Conservation (phyloP, 64 coral and sea anemone genomes). For the Pocillopora damicornis region DNA sequence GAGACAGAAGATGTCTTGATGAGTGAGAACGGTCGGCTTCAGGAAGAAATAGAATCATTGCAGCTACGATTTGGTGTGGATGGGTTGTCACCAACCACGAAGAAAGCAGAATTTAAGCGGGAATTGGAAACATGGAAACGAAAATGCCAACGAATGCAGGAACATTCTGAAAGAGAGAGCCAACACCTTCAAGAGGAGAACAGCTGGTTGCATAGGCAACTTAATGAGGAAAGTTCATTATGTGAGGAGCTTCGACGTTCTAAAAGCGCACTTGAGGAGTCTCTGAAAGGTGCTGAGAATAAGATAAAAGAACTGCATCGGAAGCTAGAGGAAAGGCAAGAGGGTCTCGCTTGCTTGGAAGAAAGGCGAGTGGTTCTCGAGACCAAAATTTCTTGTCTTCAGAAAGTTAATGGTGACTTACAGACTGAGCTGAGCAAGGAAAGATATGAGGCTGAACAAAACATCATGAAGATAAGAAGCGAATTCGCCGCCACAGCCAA, state of each 20-base stretch:
- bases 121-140: conserved; percentile 1
- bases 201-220: conserved; percentile 24
- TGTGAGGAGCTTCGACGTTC: neutral
- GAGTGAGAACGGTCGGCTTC: conserved; percentile 4
- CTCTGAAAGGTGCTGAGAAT: conserved; percentile 1
- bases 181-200: conserved; percentile 6
- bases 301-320: neutral
- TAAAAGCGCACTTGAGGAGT: neutral
- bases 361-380: conserved; percentile 18
- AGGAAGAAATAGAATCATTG: neutral
- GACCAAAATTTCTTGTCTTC: conserved; percentile 23
- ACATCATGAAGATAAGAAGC: conserved; percentile 6
- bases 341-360: conserved; percentile 3
- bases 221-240: conserved; percentile 22
- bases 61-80: conserved; percentile 13
- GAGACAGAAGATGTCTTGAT: conserved; percentile 28
- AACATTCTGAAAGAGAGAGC: conserved; percentile 15
- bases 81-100: neutral
- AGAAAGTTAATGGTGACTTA: conserved; percentile 17
- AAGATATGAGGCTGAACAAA: conserved; percentile 22
- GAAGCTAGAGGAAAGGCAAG: conserved; percentile 21
- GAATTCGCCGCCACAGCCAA: conserved; percentile 8
- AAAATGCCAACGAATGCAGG: conserved; percentile 28
- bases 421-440: conserved; percentile 32
- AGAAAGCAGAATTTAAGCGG: conserved; percentile 15